Conservation (phyloP, 2,888 invertebrate species). For the Cyrtodaria siliqua region DNA sequence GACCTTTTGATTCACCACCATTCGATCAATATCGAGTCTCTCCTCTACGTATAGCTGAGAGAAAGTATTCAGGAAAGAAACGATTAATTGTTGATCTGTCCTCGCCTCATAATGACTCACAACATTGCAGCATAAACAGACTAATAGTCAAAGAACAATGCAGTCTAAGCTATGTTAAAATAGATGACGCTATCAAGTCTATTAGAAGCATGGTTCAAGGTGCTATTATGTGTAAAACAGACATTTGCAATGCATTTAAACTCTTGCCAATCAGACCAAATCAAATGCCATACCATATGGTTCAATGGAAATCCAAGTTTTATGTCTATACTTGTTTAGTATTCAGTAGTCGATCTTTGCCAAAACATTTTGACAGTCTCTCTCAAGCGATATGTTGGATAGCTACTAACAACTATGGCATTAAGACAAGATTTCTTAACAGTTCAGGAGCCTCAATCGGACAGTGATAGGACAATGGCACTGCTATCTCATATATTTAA, state of each 20-base stretch:
- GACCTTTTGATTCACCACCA: slow-evolving; percentile 45
- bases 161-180: slow-evolving; percentile 42
- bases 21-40: slow-evolving; percentile 44
- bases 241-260: slow-evolving; percentile 58
- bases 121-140: slow-evolving; percentile 48
- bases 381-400: slow-evolving; percentile 54
- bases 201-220: slow-evolving; percentile 27
- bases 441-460: slow-evolving; percentile 19
- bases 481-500: slow-evolving; percentile 39
- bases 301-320: slow-evolving; percentile 52
- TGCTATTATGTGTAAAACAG: slow-evolving; percentile 43
- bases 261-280: slow-evolving; percentile 32
- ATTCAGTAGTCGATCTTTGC: slow-evolving; percentile 51
- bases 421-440: slow-evolving; percentile 45
- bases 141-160: slow-evolving; percentile 56
- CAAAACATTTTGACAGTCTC: slow-evolving; percentile 44
- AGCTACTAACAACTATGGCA: slow-evolving; percentile 38
- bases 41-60: slow-evolving; percentile 44
- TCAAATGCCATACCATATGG: slow-evolving; percentile 38
- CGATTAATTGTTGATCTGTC: slow-evolving; percentile 62
- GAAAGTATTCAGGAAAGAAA: slow-evolving; percentile 59
- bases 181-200: slow-evolving; percentile 58
- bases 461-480: slow-evolving; percentile 56
- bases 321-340: slow-evolving; percentile 6
- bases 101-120: slow-evolving; percentile 48